phyloP scores from a whole-genome alignment of 2,888 invertebrate species.

The Andricus quercusramuli region DNA sequence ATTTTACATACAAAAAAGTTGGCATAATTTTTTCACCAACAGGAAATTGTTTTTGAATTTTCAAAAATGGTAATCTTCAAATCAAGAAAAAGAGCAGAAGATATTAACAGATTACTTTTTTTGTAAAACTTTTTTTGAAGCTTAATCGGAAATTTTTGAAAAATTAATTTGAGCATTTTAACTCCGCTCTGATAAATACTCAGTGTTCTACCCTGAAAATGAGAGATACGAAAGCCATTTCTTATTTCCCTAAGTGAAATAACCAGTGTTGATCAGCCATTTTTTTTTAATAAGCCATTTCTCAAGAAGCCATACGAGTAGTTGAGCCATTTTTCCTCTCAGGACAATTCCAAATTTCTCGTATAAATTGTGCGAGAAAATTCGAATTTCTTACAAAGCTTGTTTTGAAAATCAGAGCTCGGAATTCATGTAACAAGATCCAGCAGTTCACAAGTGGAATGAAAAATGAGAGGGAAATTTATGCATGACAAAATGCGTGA shows the following conservation, averaged over 20 bases:
- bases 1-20: no score
- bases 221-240: conserved; percentile 30
- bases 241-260: conserved; percentile 30
- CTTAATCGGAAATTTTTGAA: no score
- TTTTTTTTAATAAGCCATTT: conserved; percentile 30
- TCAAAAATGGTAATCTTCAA: no score
- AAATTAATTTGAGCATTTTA: no score
- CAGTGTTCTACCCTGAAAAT: conserved; percentile 21
- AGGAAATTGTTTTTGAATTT: no score
- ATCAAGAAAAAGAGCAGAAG: no score
- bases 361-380: not conserved
- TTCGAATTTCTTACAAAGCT: conserved; percentile 4
- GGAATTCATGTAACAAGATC: conserved; percentile 62
- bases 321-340: conserved; percentile 8
- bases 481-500: conserved; percentile 41
- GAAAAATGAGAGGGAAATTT: conserved; percentile 19
- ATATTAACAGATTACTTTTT: no score
- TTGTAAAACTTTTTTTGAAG: no score
- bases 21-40: no score
- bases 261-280: conserved; percentile 32
- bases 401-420: conserved; percentile 44
- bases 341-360: conserved; percentile 9
- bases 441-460: conserved; percentile 67
- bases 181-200: no score
- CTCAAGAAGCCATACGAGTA: conserved; percentile 25